phyloP scores from a whole-genome alignment of 1,140 invertebrate genomes.

The roundworm (Caenorhabditis elegans) region WBcel235 BX284602.5:7413001-7413500 shows the following conservation, averaged over 20 bases:
- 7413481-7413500: not conserved
- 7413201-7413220: not conserved
- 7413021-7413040: not conserved
- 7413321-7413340: too few relatives aligned
- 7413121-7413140: not conserved
- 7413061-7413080: too few relatives aligned
- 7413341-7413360: too few relatives aligned
- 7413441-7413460: not conserved
- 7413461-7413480: not conserved
- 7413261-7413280: too few relatives aligned
- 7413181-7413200: not conserved
- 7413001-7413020: not conserved
- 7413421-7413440: constrained; percentile 30
- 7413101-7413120: constrained; percentile 11
- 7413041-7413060: constrained; percentile 5
- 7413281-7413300: too few relatives aligned
- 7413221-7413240: constrained; percentile 10
- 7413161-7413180: not conserved
- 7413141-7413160: not conserved
- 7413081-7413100: not conserved
- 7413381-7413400: not conserved
- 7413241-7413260: too few relatives aligned
- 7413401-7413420: not conserved
- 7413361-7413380: not conserved
- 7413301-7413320: too few relatives aligned